Evolutionary conservation across 1,140 invertebrate genomes (phyloP), one percentile per base, ranked within the genome.

Genomic region (Meloidogyne exigua): DNA sequence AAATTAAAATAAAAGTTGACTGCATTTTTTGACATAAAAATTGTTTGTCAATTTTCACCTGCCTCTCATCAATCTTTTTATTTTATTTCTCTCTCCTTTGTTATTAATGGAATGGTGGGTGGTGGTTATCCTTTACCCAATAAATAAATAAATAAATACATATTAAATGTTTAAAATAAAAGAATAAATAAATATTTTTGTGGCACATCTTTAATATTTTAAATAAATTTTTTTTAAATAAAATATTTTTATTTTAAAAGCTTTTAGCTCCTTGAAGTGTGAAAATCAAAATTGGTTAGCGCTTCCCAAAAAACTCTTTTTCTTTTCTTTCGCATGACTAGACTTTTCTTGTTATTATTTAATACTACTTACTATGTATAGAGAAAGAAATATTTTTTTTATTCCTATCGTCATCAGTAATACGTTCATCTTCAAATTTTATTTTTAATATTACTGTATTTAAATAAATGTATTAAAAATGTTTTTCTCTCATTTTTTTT

Each of bases 231-330:
- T 39, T 39, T 39, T 39, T 39, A 9, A 9, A 57, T n/a, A 57
- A 57, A 57, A 57, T 18, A 4, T 57, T 57, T 57, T 9, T 39
- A 39, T 39, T 57, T 57, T 57, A n/a, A 57, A 57, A 57, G 49
- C 49, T 57, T 57, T 57, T 57, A 57, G 18, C 18, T 12, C 71
- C 71, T 64, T 26, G 39, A 64, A 65, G 71, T 73, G 71, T 73
- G 49, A 73, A 71, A 73, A 72, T 73, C 71, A 73, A 57, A 57
- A 57, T n/a, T 57, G n/a, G 36, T 39, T 39, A 39, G 70, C 44
- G 70, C 70, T 72, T 57, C 70, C 36, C 28, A 32, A 23, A 4
- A 32, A 32, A 32, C 7, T 32, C 7, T 64, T 13, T 44, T 15
- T 26, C 9, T 26, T 25, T 72, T 1, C 18, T 63, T 18, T 62